A percentile compares a stretch with the other conserved stretches of the same genome.
Evolutionary conservation across 1,140 invertebrate species (phyloP).

Genomic region (Sycophila sp.): DNA sequence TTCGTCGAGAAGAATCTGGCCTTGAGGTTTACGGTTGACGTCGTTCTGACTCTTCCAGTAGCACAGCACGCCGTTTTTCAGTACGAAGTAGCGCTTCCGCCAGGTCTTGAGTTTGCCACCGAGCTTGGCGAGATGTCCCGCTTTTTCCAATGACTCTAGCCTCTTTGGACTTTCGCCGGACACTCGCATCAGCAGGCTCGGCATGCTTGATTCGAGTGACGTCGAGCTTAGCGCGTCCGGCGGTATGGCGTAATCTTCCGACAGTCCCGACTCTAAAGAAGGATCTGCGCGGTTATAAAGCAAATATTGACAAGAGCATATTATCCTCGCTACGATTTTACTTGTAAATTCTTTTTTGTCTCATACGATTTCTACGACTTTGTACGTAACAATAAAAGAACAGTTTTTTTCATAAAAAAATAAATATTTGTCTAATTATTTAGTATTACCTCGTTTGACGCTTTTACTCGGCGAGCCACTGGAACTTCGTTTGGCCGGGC

Average conservation of each 20-base stretch:
- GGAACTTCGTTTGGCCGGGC: conserved; percentile 84
- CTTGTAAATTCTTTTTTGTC: conserved; percentile 3
- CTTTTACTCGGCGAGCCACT: conserved; percentile 85
- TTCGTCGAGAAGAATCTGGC: conserved; percentile 90
- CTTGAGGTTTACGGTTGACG: conserved; percentile 88
- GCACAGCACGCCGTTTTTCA: conserved; percentile 89
- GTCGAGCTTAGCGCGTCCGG: conserved; percentile 88
- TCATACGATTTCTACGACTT: neutral
- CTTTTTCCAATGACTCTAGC: conserved; percentile 86
- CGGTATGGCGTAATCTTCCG: conserved; percentile 95
- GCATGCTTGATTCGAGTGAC: conserved; percentile 77
- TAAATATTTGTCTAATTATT: neutral
- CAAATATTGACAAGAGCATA: neutral
- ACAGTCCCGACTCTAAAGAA: conserved; percentile 91
- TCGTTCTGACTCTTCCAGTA: conserved; percentile 96
- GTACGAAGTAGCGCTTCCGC: conserved; percentile 93
- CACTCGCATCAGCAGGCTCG: conserved; percentile 73
- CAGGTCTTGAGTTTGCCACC: conserved; percentile 96
- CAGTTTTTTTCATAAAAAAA: neutral
- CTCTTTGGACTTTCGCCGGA: conserved; percentile 76
- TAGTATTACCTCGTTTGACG: conserved; percentile 60
- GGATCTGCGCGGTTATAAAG: conserved; percentile 73
- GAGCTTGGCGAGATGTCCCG: conserved; percentile 92
- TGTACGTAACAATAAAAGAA: neutral
- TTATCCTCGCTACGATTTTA: too few relatives aligned